Evolutionary conservation across 2,888 invertebrate genomes (phyloP), one percentile per base, ranked within the genome.

Genomic region (Calliopum simillimum): DNA sequence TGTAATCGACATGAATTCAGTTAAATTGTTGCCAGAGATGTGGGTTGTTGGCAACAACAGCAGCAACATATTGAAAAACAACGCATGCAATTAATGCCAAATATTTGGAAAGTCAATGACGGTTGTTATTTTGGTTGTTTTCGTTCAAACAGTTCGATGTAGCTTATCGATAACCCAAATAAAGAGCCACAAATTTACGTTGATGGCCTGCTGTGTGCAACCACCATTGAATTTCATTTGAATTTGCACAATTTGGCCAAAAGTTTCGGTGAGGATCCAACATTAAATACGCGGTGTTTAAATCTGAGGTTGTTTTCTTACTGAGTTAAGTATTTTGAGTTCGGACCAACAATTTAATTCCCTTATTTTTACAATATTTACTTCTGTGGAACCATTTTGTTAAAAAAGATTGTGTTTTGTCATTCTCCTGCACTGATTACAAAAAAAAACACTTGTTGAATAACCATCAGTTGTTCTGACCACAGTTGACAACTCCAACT

Each of bases 191-290:
- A 47, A 16, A 64, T 64, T 53, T 21, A 51, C 13, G 41, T 5
- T 1, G 41, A 16, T 14, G 16, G 41, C 19, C 21, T 21, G 53
- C 23, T 53, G 13, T 8, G 23, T 23, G 21, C 23, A 21, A 23
- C 43, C 64, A 51, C n/a, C 64, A 64, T 64, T 41, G 64, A 64
- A 64, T 64, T 64, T 64, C 64, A 64, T 41, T 64, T 41, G 21
- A 23, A 21, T 53, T 23, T 53, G 11, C 12, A 12, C 23, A 53
- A 4, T 21, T 53, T 53, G 11, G 21, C 23, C 6, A 23, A 21
- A 21, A 53, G 6, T 13, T 53, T 21, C 19, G 14, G 53, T 53
- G 4, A 21, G 19, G 23, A 53, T 23, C 5, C n/a, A 11, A 19
- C 21, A 53, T 4, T 4, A 51, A 51, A 33, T n/a, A n/a, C n/a